Base-by-base conservation (phyloP, 2,888 invertebrate genomes). In the Formica aserva region DNA sequence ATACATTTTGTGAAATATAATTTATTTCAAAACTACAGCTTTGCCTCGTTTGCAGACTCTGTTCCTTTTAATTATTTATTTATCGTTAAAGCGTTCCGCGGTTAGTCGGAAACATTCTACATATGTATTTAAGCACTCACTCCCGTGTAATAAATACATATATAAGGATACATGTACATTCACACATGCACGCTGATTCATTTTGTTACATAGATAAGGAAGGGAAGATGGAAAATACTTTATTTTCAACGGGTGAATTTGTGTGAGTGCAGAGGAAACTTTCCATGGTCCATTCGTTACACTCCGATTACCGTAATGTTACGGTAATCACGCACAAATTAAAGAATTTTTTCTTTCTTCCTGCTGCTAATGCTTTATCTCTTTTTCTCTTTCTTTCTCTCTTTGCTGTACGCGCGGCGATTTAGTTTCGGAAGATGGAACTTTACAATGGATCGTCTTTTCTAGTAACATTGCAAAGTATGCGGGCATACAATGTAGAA, bases 401-500 rank as follows among this genome's bases (percentile, higher is more conserved):
- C 38, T 26, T 22, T 62, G 60, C 63, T 32, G 45, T n/a, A 66
- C 67, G 38, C 69, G 57, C 26, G 48, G 85, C 65, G 80, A 89
- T 89, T 89, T 89, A 89, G 82, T 76, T 85, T 75, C 80, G 38
- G 60, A 52, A 82, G 71, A 71, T 78, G 67, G 57, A 88, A 86
- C 78, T 88, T 86, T 63, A 48, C 62, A 11, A 69, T 26, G 18
- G 41, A 66, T 60, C 55, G 26, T 83, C 75, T 80, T 83, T 38
- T 35, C 86, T 63, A 45, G n/a, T 57, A 75, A 57, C 62, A 80
- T 83, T 74, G 82, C 78, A 60, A 84, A 88, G 84, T 83, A 87
- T 75, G 88, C 87, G 69, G 38, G 77, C 82, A 35, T 1, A 35
- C 35, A 84, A 77, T 48, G 74, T 71, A 69, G 62, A 77, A 86